A percentile compares a stretch with the other conserved stretches of the same genome.
Conservation (phyloP, 2,888 invertebrate genomes). For the Lithophane semibrunnea region DNA sequence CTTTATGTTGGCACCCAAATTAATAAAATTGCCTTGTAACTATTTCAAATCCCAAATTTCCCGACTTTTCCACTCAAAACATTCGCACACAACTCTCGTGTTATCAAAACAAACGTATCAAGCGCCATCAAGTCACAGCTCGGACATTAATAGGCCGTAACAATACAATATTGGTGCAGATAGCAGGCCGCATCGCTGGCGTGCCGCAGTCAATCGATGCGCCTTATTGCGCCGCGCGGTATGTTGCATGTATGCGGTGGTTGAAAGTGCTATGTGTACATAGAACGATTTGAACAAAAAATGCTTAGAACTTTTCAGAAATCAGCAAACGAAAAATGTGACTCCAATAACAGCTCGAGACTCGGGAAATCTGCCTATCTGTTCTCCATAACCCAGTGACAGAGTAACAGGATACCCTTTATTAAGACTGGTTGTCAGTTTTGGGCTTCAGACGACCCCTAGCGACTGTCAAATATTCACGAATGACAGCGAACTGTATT, state of each 20-base stretch:
- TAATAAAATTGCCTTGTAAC: not conserved
- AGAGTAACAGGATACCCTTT: not conserved
- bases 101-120: slow-evolving; percentile 54
- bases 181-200: slow-evolving; percentile 56
- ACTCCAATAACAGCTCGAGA: not conserved
- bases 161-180: slow-evolving; percentile 65
- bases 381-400: not conserved
- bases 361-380: not conserved
- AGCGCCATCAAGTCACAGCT: slow-evolving; percentile 40
- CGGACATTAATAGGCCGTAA: slow-evolving; percentile 64
- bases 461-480: not conserved
- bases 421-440: not conserved
- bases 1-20: not conserved
- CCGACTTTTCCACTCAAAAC: not conserved
- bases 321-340: not conserved
- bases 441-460: not conserved
- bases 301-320: not conserved
- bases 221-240: slow-evolving; percentile 58
- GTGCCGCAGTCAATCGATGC: slow-evolving; percentile 59
- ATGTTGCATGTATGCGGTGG: slow-evolving; percentile 32
- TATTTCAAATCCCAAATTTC: not conserved
- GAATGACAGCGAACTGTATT: not conserved
- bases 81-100: slow-evolving; percentile 30
- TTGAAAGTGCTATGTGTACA: slow-evolving; percentile 27
- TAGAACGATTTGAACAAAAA: not conserved